Evolutionary conservation across 1,140 invertebrate species (phyloP).

Genomic region (Phymastichus coffea): DNA sequence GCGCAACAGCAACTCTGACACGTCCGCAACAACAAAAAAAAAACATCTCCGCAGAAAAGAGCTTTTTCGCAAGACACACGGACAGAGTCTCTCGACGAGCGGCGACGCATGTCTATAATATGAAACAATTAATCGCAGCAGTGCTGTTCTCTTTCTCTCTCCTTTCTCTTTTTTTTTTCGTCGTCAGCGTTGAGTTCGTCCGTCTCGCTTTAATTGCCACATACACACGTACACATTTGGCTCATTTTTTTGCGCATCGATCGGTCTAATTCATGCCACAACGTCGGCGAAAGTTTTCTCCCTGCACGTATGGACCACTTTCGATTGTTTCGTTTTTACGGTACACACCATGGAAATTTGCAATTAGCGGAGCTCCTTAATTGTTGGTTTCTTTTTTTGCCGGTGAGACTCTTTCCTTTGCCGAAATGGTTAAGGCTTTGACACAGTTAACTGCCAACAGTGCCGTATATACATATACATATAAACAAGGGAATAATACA

Average conservation of each 20-base stretch:
- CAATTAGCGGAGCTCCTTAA: neutral
- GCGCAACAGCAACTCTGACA: too few species aligned
- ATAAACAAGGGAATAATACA: too few species aligned
- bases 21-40: too few species aligned
- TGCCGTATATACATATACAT: too few species aligned
- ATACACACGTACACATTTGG: neutral
- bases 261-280: conserved; percentile 6
- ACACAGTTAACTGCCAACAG: too few species aligned
- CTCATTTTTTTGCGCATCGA: conserved; percentile 1
- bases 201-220: conserved; percentile 12
- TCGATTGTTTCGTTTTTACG: conserved; percentile 5
- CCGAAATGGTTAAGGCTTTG: too few species aligned
- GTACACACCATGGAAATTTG: neutral
- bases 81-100: too few species aligned
- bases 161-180: neutral
- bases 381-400: neutral
- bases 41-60: too few species aligned
- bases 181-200: neutral
- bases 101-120: too few species aligned
- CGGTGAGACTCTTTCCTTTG: too few species aligned
- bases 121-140: conserved; percentile 15
- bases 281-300: conserved; percentile 17
- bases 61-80: too few species aligned
- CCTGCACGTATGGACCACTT: neutral
- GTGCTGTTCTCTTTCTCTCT: neutral